These are phyloP conservation scores for Clarias laeviceps DNA, from an alignment of 2,797 vertebrate genomes.

Conservation along the genomic window DNA sequence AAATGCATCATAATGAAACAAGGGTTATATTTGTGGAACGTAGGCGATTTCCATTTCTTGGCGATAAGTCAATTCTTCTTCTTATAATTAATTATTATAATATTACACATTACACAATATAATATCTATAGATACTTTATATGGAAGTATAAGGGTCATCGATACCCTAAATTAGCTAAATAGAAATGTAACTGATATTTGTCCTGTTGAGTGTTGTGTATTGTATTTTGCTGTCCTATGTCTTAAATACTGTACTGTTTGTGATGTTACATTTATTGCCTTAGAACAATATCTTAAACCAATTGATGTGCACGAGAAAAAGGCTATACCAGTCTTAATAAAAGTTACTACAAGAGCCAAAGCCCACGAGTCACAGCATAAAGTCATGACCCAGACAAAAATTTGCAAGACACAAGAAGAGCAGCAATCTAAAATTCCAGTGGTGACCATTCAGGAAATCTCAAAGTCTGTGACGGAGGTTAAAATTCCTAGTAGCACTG, in stretches of 20 bases:
- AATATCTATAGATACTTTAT: neutral
- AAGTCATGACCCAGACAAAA: slow-evolving; percentile 67
- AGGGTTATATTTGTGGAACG: neutral
- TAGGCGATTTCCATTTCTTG: neutral
- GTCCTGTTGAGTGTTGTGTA: slow-evolving; percentile 28
- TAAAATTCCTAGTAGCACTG: slow-evolving; percentile 55
- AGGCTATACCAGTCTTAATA: slow-evolving; percentile 66
- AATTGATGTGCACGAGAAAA: slow-evolving; percentile 67
- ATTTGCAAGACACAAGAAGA: slow-evolving; percentile 57
- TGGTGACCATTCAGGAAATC: slow-evolving; percentile 53
- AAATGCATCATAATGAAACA: neutral
- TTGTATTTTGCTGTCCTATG: slow-evolving; percentile 46
- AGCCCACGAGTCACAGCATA: slow-evolving; percentile 65
- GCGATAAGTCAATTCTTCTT: neutral
- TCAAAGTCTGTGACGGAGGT: slow-evolving; percentile 48
- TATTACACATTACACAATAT: too few relatives aligned
- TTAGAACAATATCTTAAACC: slow-evolving; percentile 72
- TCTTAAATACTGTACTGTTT: slow-evolving; percentile 49
- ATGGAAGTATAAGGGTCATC: neutral
- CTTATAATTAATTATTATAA: too few relatives aligned
- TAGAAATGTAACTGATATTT: slow-evolving; percentile 13
- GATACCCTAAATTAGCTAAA: neutral
- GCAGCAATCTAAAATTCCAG: slow-evolving; percentile 50
- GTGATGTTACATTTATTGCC: slow-evolving; percentile 60
- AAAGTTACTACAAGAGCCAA: slow-evolving; percentile 63